phyloP scores from a whole-genome alignment of 2,888 invertebrate genomes.

The Trichacis sp. region DNA sequence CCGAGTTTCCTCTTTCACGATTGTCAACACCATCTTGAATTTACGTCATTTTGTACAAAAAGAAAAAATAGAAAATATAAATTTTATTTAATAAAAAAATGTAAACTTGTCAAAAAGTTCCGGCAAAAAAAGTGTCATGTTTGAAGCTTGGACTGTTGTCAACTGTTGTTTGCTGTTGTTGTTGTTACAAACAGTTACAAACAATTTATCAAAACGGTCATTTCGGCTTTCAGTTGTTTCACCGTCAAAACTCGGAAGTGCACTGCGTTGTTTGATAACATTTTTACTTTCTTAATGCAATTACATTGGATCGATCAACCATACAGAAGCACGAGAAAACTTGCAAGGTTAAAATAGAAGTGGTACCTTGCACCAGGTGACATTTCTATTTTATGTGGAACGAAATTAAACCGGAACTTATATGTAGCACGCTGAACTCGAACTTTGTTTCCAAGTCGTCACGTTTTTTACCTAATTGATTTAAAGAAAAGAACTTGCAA shows the following conservation, averaged over 20 bases:
- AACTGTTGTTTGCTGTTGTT: not conserved
- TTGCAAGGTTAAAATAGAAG: conserved; percentile 43
- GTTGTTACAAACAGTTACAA: not conserved
- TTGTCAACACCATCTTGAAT: no score
- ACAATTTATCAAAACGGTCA: not conserved
- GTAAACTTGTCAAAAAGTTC: conserved; percentile 3
- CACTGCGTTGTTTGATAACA: no score
- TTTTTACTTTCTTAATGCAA: conserved; percentile 46
- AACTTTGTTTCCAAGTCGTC: no score
- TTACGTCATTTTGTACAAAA: no score
- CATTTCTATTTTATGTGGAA: conserved; percentile 21
- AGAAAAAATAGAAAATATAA: no score
- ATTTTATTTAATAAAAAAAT: not conserved
- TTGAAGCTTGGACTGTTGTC: no score
- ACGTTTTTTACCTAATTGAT: no score
- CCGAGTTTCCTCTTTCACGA: not conserved
- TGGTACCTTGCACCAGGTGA: conserved; percentile 36
- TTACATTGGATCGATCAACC: conserved; percentile 53
- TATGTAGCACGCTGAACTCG: conserved; percentile 5
- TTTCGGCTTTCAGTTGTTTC: not conserved
- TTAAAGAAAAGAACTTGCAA: no score
- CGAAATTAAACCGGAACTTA: conserved; percentile 34
- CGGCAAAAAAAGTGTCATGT: not conserved
- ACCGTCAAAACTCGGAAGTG: not conserved
- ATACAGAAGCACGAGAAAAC: conserved; percentile 42